Evolutionary conservation across 2,113 vertebrate species (phyloP).

Genomic region (Acanthisitta chloris): DNA sequence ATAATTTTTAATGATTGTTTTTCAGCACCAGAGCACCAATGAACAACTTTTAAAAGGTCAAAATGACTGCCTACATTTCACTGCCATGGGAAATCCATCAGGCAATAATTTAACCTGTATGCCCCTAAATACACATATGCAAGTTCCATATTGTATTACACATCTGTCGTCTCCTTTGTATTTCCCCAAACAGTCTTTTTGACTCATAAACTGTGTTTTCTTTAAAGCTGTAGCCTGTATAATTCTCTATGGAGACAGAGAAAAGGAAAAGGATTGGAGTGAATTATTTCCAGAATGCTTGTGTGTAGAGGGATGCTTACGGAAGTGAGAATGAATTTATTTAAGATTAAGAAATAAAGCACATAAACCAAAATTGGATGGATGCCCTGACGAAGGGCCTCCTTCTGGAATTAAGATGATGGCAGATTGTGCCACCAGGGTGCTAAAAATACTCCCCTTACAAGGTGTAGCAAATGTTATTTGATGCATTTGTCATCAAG

Average conservation of each 20-base stretch:
- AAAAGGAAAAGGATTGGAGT: not conserved
- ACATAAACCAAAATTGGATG: not conserved
- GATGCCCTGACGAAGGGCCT: not conserved
- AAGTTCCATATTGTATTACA: slow-evolving; percentile 14
- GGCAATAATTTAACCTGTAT: slow-evolving; percentile 28
- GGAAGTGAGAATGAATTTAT: not conserved
- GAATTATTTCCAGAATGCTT: slow-evolving; percentile 25
- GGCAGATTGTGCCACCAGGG: not conserved
- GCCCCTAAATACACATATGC: not conserved
- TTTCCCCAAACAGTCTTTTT: slow-evolving; percentile 30
- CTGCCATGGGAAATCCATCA: not conserved
- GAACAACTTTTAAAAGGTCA: not conserved
- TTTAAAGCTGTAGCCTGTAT: not conserved
- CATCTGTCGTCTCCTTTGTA: slow-evolving; percentile 13
- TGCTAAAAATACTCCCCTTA: not conserved
- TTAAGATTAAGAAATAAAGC: not conserved
- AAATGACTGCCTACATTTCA: not conserved
- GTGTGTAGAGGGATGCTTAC: not conserved
- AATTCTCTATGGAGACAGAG: slow-evolving; percentile 6
- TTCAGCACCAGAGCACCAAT: not conserved
- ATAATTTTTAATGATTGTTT: slow-evolving; percentile 13
- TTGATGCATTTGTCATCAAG: not conserved
- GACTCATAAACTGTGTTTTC: slow-evolving; percentile 16
- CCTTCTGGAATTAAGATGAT: not conserved
- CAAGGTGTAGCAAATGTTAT: not conserved